phyloP scores from a whole-genome alignment of 1,140 invertebrate species.

The Condylostylus longicornis region DNA sequence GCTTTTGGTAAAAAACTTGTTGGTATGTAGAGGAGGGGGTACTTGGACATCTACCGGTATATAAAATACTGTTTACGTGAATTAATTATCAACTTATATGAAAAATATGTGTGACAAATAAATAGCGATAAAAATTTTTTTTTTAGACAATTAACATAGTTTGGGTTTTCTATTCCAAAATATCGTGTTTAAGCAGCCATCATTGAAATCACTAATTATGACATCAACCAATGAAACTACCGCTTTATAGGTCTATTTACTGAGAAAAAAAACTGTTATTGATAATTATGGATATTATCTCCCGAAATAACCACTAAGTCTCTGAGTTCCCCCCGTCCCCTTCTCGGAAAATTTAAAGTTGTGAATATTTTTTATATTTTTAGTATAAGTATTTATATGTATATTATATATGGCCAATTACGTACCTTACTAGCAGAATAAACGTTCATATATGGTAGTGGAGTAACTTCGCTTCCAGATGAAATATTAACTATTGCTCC shows the following conservation, averaged over 20 bases:
- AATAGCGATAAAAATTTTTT: too few species aligned
- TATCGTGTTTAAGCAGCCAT: too few species aligned
- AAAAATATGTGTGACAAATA: neutral
- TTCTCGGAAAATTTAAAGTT: too few species aligned
- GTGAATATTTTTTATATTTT: too few species aligned
- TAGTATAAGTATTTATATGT: neutral
- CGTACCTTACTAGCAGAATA: conserved; percentile 77
- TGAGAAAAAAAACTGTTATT: neutral
- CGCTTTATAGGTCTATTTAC: neutral
- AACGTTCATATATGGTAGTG: conserved; percentile 70
- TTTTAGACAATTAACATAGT: too few species aligned
- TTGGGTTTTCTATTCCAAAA: too few species aligned
- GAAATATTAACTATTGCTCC: conserved; percentile 80
- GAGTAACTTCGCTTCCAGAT: conserved; percentile 67
- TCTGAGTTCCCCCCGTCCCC: neutral
- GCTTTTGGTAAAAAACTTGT: neutral
- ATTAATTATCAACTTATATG: neutral
- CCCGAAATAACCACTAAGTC: neutral
- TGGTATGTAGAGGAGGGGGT: too few species aligned
- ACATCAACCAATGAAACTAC: neutral
- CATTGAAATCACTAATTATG: too few species aligned
- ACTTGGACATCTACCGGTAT: too few species aligned
- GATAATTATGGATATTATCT: neutral
- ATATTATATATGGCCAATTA: neutral
- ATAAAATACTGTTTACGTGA: too few species aligned